Evolutionary conservation across 1,140 invertebrate species (phyloP).

Genomic region (Drosophila burlai): DNA sequence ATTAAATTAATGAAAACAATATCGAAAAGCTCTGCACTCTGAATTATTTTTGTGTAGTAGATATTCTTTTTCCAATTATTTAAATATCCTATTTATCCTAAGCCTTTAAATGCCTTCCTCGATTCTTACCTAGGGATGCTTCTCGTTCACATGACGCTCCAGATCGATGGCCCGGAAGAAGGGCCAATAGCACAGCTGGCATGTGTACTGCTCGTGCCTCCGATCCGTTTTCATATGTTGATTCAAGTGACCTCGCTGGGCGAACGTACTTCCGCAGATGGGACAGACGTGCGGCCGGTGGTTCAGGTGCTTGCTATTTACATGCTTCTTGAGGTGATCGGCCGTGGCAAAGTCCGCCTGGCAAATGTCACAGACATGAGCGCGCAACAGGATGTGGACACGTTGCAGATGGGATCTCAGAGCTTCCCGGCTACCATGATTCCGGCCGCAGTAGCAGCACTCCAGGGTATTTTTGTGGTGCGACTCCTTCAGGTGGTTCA

Average conservation of each 20-base stretch:
- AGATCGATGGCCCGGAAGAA: constrained; percentile 66
- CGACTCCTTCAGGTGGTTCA: constrained; percentile 46
- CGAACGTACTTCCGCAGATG: constrained; percentile 57
- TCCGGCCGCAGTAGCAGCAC: constrained; percentile 60
- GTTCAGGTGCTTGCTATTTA: constrained; percentile 42
- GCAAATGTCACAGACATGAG: constrained; percentile 50
- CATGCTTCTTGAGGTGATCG: constrained; percentile 64
- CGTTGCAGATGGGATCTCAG: constrained; percentile 62
- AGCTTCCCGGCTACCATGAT: constrained; percentile 55
- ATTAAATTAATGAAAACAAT: no score
- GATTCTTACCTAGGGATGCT: constrained; percentile 18
- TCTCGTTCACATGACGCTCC: constrained; percentile 40
- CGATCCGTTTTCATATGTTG: constrained; percentile 54
- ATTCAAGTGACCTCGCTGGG: constrained; percentile 51
- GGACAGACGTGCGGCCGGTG: constrained; percentile 38
- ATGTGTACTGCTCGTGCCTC: constrained; percentile 19
- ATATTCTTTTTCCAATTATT: background rate
- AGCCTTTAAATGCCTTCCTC: background rate
- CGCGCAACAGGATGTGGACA: constrained; percentile 58
- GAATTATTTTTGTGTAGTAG: no score
- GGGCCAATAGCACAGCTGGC: constrained; percentile 44
- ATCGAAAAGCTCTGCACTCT: background rate
- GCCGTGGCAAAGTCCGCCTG: constrained; percentile 63
- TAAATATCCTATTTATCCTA: background rate
- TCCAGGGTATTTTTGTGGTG: constrained; percentile 48